Conservation (phyloP, 2,797 vertebrate genomes). For the Melanotaenia parkinsoni region DNA sequence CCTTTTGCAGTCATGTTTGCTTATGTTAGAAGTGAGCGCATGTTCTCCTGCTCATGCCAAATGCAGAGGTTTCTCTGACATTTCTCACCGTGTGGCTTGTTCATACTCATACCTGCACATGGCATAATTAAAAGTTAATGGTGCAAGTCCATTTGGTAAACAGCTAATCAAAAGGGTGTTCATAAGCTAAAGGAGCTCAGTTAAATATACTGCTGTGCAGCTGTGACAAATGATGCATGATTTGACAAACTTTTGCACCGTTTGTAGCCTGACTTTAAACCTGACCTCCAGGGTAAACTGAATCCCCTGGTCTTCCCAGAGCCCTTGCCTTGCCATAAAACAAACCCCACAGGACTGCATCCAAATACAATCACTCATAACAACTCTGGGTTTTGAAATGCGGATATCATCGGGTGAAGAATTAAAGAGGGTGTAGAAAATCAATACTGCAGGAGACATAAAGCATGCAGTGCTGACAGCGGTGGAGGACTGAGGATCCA, state of each 20-base stretch:
- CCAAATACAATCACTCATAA: constrained; percentile 66
- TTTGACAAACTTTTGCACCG: constrained; percentile 41
- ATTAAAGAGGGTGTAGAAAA: constrained; percentile 78
- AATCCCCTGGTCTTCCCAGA: constrained; percentile 28
- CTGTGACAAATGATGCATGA: constrained; percentile 43
- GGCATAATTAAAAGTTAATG: constrained; percentile 73
- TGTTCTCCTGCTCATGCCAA: constrained; percentile 45
- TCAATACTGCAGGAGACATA: constrained; percentile 82
- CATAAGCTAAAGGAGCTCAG: constrained; percentile 37
- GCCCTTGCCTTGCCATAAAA: constrained; percentile 41
- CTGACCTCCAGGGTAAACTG: constrained; percentile 39
- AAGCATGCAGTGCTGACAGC: constrained; percentile 77
- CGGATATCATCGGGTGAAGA: constrained; percentile 70
- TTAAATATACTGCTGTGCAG: constrained; percentile 16
- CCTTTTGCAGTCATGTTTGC: constrained; percentile 69
- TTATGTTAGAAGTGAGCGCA: constrained; percentile 54
- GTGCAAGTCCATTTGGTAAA: constrained; percentile 61
- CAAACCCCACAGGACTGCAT: constrained; percentile 47
- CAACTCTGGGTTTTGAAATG: constrained; percentile 70
- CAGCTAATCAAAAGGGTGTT: constrained; percentile 53
- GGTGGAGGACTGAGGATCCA: constrained; percentile 69
- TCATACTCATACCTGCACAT: constrained; percentile 62
- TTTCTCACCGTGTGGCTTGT: constrained; percentile 46
- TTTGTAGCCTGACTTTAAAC: constrained; percentile 37
- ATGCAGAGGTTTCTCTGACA: constrained; percentile 47